Percentiles rank a stretch among this genome's conserved stretches.
Evolutionary conservation across 2,797 vertebrate species (phyloP).

Genomic region (Xerus rutilus): DNA sequence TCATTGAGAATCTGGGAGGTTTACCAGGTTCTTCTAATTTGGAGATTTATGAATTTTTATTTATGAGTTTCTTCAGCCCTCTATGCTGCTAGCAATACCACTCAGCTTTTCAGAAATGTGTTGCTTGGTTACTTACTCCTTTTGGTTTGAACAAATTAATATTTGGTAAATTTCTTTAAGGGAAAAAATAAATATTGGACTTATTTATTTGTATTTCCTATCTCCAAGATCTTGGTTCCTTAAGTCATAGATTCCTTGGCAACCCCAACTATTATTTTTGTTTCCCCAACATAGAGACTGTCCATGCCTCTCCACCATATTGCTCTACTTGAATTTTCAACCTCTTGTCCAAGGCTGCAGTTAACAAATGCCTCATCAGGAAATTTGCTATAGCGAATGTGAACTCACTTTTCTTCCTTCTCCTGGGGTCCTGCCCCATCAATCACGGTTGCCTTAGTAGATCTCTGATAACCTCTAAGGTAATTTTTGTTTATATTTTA

Average conservation of each 20-base stretch:
- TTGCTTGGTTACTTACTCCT: neutral
- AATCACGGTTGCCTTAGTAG: neutral
- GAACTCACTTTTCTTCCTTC: neutral
- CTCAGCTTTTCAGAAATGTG: neutral
- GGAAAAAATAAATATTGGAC: neutral
- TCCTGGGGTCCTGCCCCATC: neutral
- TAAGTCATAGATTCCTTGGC: neutral
- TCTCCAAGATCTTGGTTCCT: neutral
- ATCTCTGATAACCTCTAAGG: neutral
- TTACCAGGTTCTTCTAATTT: neutral
- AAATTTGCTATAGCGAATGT: neutral
- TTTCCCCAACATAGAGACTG: neutral
- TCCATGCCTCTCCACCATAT: neutral
- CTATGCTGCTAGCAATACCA: neutral
- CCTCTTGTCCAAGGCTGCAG: neutral
- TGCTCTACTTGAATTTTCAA: neutral
- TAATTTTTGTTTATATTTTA: neutral
- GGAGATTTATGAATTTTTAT: neutral
- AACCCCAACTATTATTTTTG: neutral
- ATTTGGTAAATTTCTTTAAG: neutral
- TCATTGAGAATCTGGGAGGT: neutral
- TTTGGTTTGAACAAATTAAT: neutral
- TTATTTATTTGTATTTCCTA: constrained; percentile 35
- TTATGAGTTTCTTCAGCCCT: neutral
- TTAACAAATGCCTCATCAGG: neutral